These are phyloP conservation scores for Cuniculus paca DNA, from an alignment of 2,797 vertebrate genomes.

Conservation along the genomic window DNA sequence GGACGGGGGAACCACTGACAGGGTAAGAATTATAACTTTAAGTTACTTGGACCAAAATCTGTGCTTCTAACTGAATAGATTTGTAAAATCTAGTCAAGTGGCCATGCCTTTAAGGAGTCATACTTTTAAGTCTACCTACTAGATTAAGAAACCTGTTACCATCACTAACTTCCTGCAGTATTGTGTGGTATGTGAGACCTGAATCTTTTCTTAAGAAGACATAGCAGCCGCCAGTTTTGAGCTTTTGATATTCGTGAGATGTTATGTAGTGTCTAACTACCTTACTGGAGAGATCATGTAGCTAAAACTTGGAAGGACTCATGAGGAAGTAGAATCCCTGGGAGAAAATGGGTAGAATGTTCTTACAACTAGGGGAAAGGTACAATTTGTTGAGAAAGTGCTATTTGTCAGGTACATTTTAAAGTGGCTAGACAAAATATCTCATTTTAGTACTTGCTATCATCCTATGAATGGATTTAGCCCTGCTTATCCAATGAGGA, in stretches of 20 bases:
- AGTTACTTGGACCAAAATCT: background rate
- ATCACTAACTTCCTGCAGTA: background rate
- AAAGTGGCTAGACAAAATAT: background rate
- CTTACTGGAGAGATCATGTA: too few relatives aligned
- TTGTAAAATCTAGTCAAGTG: background rate
- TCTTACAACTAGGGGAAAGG: background rate
- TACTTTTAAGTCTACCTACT: background rate
- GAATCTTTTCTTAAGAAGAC: background rate
- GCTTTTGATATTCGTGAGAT: background rate
- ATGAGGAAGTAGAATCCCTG: background rate
- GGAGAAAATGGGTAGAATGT: background rate
- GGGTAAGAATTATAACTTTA: background rate
- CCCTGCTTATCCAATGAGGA: background rate
- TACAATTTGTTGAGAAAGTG: background rate
- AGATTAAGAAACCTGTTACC: background rate
- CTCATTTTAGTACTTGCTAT: background rate
- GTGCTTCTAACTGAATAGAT: background rate
- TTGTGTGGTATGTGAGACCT: accelerated
- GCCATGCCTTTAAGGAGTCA: background rate
- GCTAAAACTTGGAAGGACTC: background rate
- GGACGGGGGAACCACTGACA: background rate
- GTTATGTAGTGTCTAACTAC: background rate
- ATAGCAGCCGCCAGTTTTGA: background rate
- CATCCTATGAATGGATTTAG: background rate
- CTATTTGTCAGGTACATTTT: background rate